A percentile compares a stretch with the other conserved stretches of the same genome.
These are phyloP conservation scores for Microcebus murinus DNA, from an alignment of 2,113 vertebrate genomes.

Conservation along the genomic window DNA sequence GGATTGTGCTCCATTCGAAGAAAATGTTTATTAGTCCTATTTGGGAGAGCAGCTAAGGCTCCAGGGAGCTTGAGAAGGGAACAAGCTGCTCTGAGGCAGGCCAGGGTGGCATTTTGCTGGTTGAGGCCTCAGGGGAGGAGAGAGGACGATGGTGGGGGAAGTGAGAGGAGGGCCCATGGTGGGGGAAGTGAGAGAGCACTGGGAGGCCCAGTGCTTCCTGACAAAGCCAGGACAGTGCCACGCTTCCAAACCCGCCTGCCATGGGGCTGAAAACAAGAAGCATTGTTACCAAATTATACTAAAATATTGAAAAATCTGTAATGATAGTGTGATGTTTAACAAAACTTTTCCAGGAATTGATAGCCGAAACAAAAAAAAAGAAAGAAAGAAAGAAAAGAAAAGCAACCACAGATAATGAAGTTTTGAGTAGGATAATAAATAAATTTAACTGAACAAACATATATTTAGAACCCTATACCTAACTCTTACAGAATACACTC, in stretches of 20 bases:
- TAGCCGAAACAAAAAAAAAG: background rate
- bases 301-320: background rate
- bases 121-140: background rate
- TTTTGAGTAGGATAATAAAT: background rate
- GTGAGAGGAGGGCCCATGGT: too few species aligned
- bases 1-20: background rate
- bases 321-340: background rate
- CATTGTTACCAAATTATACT: background rate
- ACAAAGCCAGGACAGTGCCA: too few species aligned
- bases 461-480: background rate
- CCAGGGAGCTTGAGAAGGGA: background rate
- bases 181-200: too few species aligned
- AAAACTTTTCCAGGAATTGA: slow-evolving; percentile 14
- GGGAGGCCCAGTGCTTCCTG: background rate
- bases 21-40: background rate
- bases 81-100: background rate
- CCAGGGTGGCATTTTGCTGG: background rate
- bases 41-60: background rate
- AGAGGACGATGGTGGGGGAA: background rate
- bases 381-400: too few species aligned
- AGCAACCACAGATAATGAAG: background rate
- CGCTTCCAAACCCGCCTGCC: background rate
- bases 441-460: background rate
- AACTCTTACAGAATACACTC: background rate
- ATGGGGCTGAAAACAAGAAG: background rate